Base-by-base conservation (phyloP, 2,797 vertebrate species). In the Gouania willdenowi region DNA sequence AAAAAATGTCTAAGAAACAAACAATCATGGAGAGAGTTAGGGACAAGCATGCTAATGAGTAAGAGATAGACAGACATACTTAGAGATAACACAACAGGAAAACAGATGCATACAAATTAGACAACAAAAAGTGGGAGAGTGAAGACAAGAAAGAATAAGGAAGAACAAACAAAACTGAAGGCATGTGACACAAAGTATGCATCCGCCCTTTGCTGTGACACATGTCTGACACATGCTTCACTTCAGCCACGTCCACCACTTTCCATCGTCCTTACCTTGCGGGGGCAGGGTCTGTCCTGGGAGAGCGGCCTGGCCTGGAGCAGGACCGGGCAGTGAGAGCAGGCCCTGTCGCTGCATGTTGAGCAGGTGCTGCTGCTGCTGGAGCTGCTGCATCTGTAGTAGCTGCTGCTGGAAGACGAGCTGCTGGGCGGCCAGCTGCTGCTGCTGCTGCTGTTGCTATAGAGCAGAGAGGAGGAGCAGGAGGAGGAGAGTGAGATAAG, bases 401-500 rank as follows among this genome's bases (percentile, higher is more conserved):
- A 99, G 95, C 87, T 99, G 96, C 89, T 99, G 96, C 88, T 98
- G 96, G 93, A 99, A 98, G 89, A 98, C 95, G 83, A 99, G 93
- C 94, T 99, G 96, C 88, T 98, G 96, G 67, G 95, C 95, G 18
- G 95, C 96, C 87, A 98, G 91, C 90, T 98, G 96, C 90, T 98
- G 93, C 78, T 98, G 94, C 73, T 94, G 95, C 87, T 97, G 92
- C 75, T 74, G 70, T 77, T 88, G 86, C 84, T 87, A 81, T 79
- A 85, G 85, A 71, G 76, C 77, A 49, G 56, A 74, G 63, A 62
- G 40, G n/a, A 21, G 28, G 60, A 37, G 44, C 29, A 44, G 40
- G 55, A 48, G 19, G 46, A 40, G 18, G 59, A 49, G 37, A 45
- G 63, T 36, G 45, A 35, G 49, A 55, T 44, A 60, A 26, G 41